Base-by-base conservation (phyloP, 1,140 invertebrate species). In the Papilio polyxenes region DNA sequence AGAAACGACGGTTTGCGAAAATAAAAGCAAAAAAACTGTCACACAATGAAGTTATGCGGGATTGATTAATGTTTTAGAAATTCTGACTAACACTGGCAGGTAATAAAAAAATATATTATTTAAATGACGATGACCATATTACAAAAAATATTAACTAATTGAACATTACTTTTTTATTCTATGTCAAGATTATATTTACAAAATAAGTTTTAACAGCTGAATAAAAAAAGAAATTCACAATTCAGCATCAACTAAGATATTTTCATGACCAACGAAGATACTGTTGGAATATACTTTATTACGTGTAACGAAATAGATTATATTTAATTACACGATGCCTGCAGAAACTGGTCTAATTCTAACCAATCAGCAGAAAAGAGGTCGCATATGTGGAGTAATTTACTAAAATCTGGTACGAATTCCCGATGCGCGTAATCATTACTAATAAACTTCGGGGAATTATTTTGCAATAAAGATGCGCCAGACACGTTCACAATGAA, bases 341-440 rank as follows among this genome's bases (percentile, higher is more conserved):
- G 75, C 74, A 20, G 59, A 31, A 77, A 49, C 23, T 48, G 10
- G 20, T 37, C 44, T 77, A 77, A 77, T 77, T 77, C 48, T 72
- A 77, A 51, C 75, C 75, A 77, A 77, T 77, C 44, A 53, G 23
- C 75, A 31, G 75, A 48, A 77, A 77, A 53, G 75, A 77, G 75
- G 75, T 77, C 49, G 49, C 65, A 56, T 23, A 77, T 77, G 75
- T 53, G 75, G 75, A 51, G 75, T 49, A 77, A 77, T 77, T 51
- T 37, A 77, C 49, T 51, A 53, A 77, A 77, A 77, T 53, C 75
- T 77, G 23, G 23, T 77, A 72, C 65, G 31, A 72, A 72, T 37
- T 72, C 65, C 65, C 31, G 65, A 72, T 72, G 65, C 23, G 31
- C 65, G 23, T 40, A 72, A 72, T 72, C 65, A 72, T 37, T 15